Base-by-base conservation (phyloP, 2,797 vertebrate genomes). In the Graptemys geographica region DNA sequence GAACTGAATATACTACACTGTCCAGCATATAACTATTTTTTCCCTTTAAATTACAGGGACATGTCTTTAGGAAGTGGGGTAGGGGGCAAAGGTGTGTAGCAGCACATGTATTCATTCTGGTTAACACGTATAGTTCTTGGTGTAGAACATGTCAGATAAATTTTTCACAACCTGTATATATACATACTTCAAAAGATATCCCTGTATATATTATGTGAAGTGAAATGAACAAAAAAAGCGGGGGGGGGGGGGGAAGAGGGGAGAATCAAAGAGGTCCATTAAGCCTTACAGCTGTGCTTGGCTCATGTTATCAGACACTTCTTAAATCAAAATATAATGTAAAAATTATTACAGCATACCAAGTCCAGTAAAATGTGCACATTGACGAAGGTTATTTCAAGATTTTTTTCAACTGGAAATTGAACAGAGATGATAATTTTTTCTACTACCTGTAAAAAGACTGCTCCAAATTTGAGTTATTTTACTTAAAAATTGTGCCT, bases 81-180 rank as follows among this genome's bases (percentile, higher is more conserved):
- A 3, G 12, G 8, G 52, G 57, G 79, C 5, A 74, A 12, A 16
- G 79, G 44, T 69, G 25, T 4, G 5, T 15, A 18, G 0, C 0
- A 31, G n/a, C 4, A 44, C 37, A 28, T 52, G 2, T n/a, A n/a
- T 72, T 74, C 21, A 79, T 33, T 28, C 23, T 41, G 16, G 19
- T 28, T 25, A 55, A 53, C 1, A 80, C 15, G 41, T 83, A 47
- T 49, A 80, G 33, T 21, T 87, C 6, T 11, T 33, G 53, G 57
- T 31, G 27, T 15, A 31, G 13, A 59, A 59, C 28, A 15, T 28
- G 28, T 59, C 57, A 59, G 27, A 12, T 57, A 27, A 28, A 28
- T 57, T 59, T 59, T 59, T 31, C 57, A 59, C 15, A 2, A 31
- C 57, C 28, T 59, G 31, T 59, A 59, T 59, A 59, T 31, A 59